phyloP scores from a whole-genome alignment of 2,888 invertebrate species.

The Drosophila melanosoma region DNA sequence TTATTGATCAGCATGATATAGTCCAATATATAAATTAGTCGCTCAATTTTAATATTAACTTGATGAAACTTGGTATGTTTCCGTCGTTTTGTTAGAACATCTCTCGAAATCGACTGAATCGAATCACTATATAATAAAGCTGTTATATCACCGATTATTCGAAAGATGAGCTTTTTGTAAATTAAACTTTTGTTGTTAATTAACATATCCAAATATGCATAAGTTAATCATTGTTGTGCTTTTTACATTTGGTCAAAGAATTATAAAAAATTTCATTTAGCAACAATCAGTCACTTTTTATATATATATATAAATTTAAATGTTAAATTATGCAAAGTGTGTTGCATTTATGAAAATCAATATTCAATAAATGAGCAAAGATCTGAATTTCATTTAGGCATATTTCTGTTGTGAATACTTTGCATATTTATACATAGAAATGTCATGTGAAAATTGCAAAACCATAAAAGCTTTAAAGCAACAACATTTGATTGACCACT shows the following conservation, averaged over 20 bases:
- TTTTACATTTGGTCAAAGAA: not conserved
- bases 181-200: not conserved
- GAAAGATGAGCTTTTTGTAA: not conserved
- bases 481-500: constrained; percentile 76
- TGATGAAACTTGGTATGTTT: not conserved
- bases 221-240: not conserved
- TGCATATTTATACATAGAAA: not conserved
- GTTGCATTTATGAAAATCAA: constrained; percentile 7
- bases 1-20: not conserved
- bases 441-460: constrained; percentile 27
- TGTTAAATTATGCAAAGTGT: too few species aligned
- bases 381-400: not conserved
- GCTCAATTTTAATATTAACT: not conserved
- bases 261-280: not conserved
- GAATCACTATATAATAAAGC: rapidly evolving
- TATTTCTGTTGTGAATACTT: constrained; percentile 6
- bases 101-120: not conserved
- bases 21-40: not conserved
- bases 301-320: too few species aligned
- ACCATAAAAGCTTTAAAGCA: constrained; percentile 67
- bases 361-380: not conserved
- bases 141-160: not conserved
- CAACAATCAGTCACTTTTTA: not conserved
- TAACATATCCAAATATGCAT: not conserved
- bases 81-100: not conserved